These are phyloP conservation scores for Cephus rjabovi DNA, from an alignment of 2,888 invertebrate species.

Conservation along the genomic window DNA sequence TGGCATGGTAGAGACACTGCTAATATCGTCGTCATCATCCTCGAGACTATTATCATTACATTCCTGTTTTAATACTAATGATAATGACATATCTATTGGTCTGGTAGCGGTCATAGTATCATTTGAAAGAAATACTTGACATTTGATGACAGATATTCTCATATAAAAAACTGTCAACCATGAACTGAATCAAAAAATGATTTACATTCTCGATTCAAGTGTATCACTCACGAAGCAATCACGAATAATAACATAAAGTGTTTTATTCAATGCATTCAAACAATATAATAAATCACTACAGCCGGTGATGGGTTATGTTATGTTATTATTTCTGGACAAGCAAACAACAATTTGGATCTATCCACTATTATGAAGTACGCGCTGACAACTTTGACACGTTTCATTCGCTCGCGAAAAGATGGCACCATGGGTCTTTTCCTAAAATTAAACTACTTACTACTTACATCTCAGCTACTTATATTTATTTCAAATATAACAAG, in stretches of 20 bases:
- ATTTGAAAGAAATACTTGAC: background rate
- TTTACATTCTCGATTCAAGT: background rate
- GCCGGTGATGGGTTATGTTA: background rate
- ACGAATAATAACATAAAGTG: background rate
- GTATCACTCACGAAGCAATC: background rate
- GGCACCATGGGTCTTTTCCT: background rate
- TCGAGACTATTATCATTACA: conserved; percentile 3
- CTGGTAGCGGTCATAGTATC: conserved; percentile 35
- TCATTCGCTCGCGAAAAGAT: background rate
- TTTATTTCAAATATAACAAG: background rate
- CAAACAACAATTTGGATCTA: background rate
- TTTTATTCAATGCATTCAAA: background rate
- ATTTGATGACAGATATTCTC: background rate
- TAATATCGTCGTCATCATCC: conserved; percentile 38
- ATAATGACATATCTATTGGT: conserved; percentile 46
- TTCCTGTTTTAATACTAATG: conserved; percentile 30
- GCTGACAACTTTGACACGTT: background rate
- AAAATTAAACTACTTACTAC: background rate
- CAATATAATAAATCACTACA: background rate
- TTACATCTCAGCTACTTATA: background rate
- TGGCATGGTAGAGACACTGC: conserved; percentile 38
- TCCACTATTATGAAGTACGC: background rate
- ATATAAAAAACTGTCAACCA: background rate
- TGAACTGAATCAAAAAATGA: background rate
- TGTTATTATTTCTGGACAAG: background rate